A percentile compares a stretch with the other conserved stretches of the same genome.
Conservation (phyloP, 2,113 vertebrate genomes). For the Seriola quinqueradiata region DNA sequence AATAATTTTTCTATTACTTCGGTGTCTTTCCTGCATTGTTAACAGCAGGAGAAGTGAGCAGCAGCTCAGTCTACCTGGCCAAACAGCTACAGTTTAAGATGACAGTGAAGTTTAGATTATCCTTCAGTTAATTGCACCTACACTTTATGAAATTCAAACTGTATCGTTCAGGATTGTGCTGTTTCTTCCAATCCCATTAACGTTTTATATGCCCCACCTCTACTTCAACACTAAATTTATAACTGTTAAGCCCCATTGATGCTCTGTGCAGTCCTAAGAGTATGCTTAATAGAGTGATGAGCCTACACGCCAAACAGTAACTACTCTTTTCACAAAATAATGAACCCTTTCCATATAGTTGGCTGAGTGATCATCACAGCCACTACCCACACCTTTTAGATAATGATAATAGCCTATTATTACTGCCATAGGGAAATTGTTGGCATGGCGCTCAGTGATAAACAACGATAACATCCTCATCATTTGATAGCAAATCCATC, state of each 20-base stretch:
- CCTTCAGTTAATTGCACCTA: background rate
- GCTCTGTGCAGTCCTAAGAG: background rate
- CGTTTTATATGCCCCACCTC: slow-evolving; percentile 20
- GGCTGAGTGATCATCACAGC: background rate
- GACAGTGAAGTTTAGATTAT: background rate
- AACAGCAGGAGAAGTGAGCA: background rate
- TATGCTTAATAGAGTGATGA: slow-evolving; percentile 20
- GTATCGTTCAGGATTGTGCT: background rate
- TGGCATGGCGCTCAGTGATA: background rate
- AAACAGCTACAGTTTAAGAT: background rate
- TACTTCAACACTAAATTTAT: background rate
- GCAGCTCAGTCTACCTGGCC: background rate
- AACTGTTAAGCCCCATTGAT: slow-evolving; percentile 2
- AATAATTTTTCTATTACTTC: background rate
- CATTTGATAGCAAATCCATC: background rate
- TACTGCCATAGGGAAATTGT: slow-evolving; percentile 2
- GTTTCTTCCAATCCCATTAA: slow-evolving; percentile 31
- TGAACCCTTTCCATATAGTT: background rate
- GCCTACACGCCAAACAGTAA: background rate
- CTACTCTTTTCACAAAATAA: slow-evolving; percentile 25
- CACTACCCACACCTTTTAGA: background rate
- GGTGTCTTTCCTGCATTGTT: background rate
- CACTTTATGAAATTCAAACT: background rate
- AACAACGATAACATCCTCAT: background rate
- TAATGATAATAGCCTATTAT: slow-evolving; percentile 11